Percentiles rank a stretch among this genome's conserved stretches.
Evolutionary conservation across 2,888 invertebrate genomes (phyloP).

Genomic region (Eutolmus rufibarbis): DNA sequence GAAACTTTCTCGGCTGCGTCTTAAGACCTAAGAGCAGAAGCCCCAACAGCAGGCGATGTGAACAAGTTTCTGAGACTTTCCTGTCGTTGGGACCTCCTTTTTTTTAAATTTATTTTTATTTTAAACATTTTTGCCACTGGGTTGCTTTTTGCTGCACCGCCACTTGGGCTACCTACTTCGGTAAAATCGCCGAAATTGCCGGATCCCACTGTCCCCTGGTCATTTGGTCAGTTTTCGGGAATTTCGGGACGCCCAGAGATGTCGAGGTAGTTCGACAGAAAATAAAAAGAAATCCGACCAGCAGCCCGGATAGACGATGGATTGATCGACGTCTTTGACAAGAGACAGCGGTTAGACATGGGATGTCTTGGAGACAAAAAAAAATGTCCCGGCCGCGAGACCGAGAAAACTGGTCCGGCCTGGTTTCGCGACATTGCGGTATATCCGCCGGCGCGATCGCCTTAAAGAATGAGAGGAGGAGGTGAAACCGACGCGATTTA

Average conservation of each 20-base stretch:
- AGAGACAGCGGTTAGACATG: constrained; percentile 15
- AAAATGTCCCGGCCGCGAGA: not conserved
- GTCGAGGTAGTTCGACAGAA: not conserved
- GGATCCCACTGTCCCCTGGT: not conserved
- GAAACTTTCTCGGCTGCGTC: not conserved
- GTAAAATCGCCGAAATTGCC: not conserved
- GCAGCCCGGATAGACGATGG: not conserved
- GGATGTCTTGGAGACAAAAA: not conserved
- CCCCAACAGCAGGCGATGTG: not conserved
- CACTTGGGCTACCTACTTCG: not conserved
- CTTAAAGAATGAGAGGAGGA: not conserved
- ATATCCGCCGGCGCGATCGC: not conserved
- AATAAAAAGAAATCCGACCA: not conserved
- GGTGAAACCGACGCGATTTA: not conserved
- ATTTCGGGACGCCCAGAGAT: not conserved
- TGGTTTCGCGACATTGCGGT: constrained; percentile 24
- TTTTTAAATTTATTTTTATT: not conserved
- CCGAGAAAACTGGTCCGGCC: constrained; percentile 27
- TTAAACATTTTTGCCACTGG: not conserved
- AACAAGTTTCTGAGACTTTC: not conserved
- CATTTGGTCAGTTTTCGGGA: not conserved
- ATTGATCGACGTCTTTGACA: constrained; percentile 22
- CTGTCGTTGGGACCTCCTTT: not conserved
- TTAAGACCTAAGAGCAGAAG: not conserved
- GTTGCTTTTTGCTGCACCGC: not conserved